Base-by-base conservation (phyloP, 2,888 invertebrate genomes). In the Brenthis ino region DNA sequence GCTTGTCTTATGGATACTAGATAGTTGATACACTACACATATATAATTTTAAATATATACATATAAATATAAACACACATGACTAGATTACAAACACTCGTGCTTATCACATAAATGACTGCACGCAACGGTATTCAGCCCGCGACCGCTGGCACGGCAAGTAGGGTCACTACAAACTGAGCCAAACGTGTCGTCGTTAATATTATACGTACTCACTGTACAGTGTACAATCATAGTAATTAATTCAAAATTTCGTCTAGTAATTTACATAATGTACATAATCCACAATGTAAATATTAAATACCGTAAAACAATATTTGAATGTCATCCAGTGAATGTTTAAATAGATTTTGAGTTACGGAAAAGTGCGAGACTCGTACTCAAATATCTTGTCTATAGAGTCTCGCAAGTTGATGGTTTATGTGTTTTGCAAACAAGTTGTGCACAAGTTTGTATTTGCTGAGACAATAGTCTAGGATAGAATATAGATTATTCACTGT, bases 391-490 rank as follows among this genome's bases (percentile, higher is more conserved):
- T 20, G 1, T 20, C 20, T 48, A 24, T 58, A 58, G 48, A 48
- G 48, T 24, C 24, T 58, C 48, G 58, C 48, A 60, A 60, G 60
- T 50, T n/a, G 28, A 28, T 28, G 60, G 60, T 50, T 50, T 60
- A 60, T 50, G 48, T 60, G 57, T 58, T 53, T 58, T 53, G 53
- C 57, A 65, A 58, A 65, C 53, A 65, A 58, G 55, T 57, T 43
- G 51, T 53, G 53, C 37, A 24, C 24, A 58, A 33, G 50, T 60
- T 60, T 50, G 60, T 60, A 50, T 50, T 60, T 60, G n/a, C 50
- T 50, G n/a, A 60, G 33, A 60, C 60, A 60, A 60, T 50, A 60
- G 60, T 33, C 60, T 60, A 1, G 47, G 58, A 50, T 50, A 60
- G 60, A 50, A 50, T 33, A 28, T 60, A 50, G 50, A 50, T 60